phyloP scores from a whole-genome alignment of 2,888 invertebrate genomes.

The Philaethria dido region DNA sequence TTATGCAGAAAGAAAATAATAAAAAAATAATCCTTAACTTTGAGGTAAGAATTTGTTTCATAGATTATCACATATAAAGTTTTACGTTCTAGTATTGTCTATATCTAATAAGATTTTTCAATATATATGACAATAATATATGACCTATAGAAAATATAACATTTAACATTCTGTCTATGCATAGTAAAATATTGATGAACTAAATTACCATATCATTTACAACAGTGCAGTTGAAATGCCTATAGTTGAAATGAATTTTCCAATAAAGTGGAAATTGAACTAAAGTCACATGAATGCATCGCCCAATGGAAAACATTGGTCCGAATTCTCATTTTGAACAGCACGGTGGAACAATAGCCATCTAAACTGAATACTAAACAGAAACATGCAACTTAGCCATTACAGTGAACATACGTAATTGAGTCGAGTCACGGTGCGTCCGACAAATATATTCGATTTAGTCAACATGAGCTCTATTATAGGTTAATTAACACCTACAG shows the following conservation, averaged over 20 bases:
- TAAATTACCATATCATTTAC: background rate
- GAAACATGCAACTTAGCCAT: conserved; percentile 15
- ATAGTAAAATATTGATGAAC: background rate
- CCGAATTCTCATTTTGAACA: conserved; percentile 11
- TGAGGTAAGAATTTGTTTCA: too few relatives aligned
- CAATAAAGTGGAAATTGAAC: conserved; percentile 7
- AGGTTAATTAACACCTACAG: background rate
- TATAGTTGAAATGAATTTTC: conserved; percentile 9
- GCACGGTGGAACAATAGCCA: conserved; percentile 6
- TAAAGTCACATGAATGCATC: background rate
- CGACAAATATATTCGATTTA: conserved; percentile 9
- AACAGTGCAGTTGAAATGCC: background rate
- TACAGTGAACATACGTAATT: conserved; percentile 14
- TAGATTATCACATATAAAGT: too few relatives aligned
- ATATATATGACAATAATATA: too few relatives aligned
- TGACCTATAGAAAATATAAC: too few relatives aligned
- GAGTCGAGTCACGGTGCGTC: background rate
- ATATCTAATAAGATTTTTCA: too few relatives aligned
- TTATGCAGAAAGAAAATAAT: too few relatives aligned
- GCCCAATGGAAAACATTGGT: conserved; percentile 1
- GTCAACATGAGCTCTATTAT: background rate
- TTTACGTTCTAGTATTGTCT: too few relatives aligned
- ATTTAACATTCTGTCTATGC: too few relatives aligned
- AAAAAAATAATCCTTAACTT: too few relatives aligned
- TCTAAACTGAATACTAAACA: conserved; percentile 17